A percentile compares a stretch with the other conserved stretches of the same genome.
Evolutionary conservation across 2,797 vertebrate genomes (phyloP).

Genomic region (Smutsia temminckii): DNA sequence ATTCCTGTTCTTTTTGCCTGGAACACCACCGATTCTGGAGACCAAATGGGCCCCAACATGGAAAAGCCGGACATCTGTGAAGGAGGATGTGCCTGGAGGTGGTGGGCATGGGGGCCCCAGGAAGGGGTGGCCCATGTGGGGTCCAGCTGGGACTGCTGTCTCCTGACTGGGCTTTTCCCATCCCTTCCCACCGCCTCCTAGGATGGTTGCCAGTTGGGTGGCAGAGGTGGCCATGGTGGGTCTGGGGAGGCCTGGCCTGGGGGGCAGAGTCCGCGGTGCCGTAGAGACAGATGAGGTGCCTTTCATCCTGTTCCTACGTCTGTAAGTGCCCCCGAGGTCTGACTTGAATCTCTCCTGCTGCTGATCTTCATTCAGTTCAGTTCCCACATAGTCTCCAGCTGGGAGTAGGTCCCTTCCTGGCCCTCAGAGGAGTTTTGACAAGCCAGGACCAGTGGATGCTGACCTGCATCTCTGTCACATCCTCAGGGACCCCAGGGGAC

Average conservation of each 20-base stretch:
- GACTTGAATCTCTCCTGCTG: neutral
- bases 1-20: neutral
- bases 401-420: neutral
- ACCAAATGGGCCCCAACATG: neutral
- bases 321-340: neutral
- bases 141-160: neutral
- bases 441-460: neutral
- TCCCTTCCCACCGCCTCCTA: neutral
- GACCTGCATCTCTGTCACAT: neutral
- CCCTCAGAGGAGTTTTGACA: neutral
- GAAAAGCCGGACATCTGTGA: neutral
- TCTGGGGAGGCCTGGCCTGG: too few relatives aligned
- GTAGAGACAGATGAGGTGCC: neutral
- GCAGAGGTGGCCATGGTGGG: neutral
- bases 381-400: accelerated
- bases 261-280: neutral
- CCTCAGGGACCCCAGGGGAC: neutral
- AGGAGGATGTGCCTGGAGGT: neutral
- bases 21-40: neutral
- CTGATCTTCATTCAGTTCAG: neutral
- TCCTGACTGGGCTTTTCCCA: neutral
- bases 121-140: neutral
- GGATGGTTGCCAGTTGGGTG: neutral
- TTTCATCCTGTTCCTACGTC: neutral
- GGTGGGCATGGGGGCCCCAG: neutral